Conservation (phyloP, 2,888 invertebrate genomes). For the Galeruca laticollis region DNA sequence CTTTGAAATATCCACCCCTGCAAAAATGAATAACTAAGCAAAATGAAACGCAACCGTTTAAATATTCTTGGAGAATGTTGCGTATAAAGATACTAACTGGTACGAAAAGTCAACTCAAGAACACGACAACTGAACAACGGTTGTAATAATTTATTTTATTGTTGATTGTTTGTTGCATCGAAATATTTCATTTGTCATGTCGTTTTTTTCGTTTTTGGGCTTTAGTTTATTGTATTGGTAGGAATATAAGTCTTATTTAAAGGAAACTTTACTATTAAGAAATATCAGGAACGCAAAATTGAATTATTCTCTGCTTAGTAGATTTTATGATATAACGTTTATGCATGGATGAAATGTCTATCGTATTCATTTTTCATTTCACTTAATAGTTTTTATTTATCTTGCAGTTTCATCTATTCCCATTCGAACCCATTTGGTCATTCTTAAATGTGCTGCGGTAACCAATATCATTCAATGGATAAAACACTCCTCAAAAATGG, state of each 20-base stretch:
- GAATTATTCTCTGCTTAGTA: too few species aligned
- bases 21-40: not conserved
- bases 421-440: too few species aligned
- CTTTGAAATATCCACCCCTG: not conserved
- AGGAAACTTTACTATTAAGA: too few species aligned
- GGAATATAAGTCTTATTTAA: not conserved
- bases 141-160: slow-evolving; percentile 20
- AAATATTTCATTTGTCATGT: not conserved
- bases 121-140: slow-evolving; percentile 16
- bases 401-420: too few species aligned
- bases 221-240: not conserved
- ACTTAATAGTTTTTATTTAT: too few species aligned
- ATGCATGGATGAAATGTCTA: too few species aligned
- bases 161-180: slow-evolving; percentile 25
- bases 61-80: slow-evolving; percentile 27
- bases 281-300: too few species aligned
- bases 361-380: too few species aligned
- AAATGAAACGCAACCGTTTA: slow-evolving; percentile 16
- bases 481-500: too few species aligned
- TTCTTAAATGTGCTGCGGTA: too few species aligned
- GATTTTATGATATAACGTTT: too few species aligned
- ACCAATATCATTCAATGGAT: too few species aligned
- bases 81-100: slow-evolving; percentile 31
- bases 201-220: not conserved
- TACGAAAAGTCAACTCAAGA: slow-evolving; percentile 25